These are phyloP conservation scores for Hippolais icterina DNA, from an alignment of 2,113 vertebrate species.

Conservation along the genomic window DNA sequence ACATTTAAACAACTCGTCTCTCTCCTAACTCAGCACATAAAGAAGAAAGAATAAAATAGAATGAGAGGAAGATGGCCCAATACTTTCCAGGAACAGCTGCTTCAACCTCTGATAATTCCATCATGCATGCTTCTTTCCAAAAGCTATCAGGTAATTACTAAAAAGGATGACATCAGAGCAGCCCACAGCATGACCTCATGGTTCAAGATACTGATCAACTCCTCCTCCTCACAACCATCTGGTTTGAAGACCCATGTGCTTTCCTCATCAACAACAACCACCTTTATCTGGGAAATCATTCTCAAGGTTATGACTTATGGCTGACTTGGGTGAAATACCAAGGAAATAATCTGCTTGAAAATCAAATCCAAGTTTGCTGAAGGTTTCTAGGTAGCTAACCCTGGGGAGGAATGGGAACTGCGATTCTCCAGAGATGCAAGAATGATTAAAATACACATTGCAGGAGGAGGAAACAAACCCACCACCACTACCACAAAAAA, in stretches of 20 bases:
- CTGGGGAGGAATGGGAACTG: not conserved
- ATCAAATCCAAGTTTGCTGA: not conserved
- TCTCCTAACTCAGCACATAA: not conserved
- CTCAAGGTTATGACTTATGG: not conserved
- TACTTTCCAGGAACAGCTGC: not conserved
- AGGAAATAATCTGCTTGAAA: not conserved
- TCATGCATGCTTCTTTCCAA: not conserved
- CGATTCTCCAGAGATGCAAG: not conserved
- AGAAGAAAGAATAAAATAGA: not conserved
- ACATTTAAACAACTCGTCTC: not conserved
- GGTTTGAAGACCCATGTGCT: not conserved
- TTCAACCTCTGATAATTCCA: not conserved
- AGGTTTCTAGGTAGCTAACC: not conserved
- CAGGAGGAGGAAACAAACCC: not conserved
- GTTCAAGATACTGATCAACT: not conserved
- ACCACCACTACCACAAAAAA: not conserved
- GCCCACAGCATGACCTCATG: not conserved
- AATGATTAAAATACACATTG: not conserved
- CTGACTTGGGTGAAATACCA: not conserved
- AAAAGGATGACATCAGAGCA: not conserved
- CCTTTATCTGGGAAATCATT: not conserved
- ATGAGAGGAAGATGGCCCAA: not conserved
- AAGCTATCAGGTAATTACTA: not conserved
- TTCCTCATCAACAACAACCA: not conserved
- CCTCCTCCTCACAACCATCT: not conserved